Percentiles rank a stretch among this genome's conserved stretches.
These are phyloP conservation scores for Athrips mouffetella DNA, from an alignment of 2,888 invertebrate species.

Conservation along the genomic window DNA sequence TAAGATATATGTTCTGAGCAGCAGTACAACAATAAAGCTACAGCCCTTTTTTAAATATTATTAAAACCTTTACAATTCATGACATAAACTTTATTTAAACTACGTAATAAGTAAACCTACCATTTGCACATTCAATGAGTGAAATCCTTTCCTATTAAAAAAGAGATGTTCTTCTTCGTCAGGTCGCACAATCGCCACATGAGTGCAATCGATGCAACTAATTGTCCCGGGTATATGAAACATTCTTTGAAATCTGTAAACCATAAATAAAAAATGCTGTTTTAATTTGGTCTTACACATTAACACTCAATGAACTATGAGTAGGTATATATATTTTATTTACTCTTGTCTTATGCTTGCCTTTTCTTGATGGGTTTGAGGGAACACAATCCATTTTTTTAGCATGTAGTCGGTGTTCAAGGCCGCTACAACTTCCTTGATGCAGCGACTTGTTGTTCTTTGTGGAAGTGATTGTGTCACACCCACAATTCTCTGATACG, in stretches of 20 bases:
- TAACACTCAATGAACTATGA: background rate
- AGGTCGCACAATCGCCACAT: constrained; percentile 25
- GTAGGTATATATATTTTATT: background rate
- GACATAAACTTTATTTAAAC: background rate
- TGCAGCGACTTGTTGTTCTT: constrained; percentile 24
- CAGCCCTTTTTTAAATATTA: background rate
- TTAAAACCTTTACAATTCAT: background rate
- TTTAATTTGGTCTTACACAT: too few relatives aligned
- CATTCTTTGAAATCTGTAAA: constrained; percentile 24
- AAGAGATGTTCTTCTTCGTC: constrained; percentile 23
- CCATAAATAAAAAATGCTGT: constrained; percentile 2
- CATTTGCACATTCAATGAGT: constrained; percentile 30
- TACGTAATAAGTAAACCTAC: constrained; percentile 14
- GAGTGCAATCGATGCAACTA: constrained; percentile 28
- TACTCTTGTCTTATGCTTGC: background rate
- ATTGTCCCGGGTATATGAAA: constrained; percentile 23
- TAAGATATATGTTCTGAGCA: too few relatives aligned
- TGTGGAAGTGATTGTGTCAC: constrained; percentile 21
- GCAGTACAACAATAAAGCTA: background rate
- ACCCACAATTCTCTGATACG: constrained; percentile 24
- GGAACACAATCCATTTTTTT: background rate
- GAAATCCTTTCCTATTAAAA: constrained; percentile 29
- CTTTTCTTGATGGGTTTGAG: background rate
- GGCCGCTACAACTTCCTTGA: constrained; percentile 23
- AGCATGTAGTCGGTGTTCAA: constrained; percentile 11